These are phyloP conservation scores for Clostera curtula DNA, from an alignment of 2,888 invertebrate genomes.

Conservation along the genomic window DNA sequence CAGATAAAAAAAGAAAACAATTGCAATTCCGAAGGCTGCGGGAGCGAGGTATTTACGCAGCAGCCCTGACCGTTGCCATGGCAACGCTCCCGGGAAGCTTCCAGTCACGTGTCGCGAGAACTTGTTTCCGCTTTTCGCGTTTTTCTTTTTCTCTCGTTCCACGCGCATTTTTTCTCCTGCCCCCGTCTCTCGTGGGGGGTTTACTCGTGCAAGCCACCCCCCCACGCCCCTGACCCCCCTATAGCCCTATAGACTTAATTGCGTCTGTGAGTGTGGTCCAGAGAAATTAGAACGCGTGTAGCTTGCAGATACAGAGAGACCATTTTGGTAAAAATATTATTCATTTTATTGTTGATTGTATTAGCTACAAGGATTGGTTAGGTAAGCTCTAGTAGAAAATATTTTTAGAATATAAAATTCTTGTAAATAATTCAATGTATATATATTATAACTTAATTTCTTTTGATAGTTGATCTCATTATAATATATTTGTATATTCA, in stretches of 20 bases:
- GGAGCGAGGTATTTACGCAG: constrained; percentile 15
- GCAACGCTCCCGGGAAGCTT: constrained; percentile 66
- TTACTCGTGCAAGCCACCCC: constrained; percentile 26
- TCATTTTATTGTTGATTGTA: constrained; percentile 2
- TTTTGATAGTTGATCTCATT: too few relatives aligned
- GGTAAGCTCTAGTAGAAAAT: too few relatives aligned
- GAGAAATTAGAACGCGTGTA: constrained; percentile 68
- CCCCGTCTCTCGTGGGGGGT: constrained; percentile 26
- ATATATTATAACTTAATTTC: too few relatives aligned
- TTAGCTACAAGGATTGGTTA: too few relatives aligned
- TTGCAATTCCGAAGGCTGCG: constrained; percentile 11
- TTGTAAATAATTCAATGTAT: too few relatives aligned
- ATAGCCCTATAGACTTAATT: constrained; percentile 71
- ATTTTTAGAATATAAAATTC: too few relatives aligned
- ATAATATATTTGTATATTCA: too few relatives aligned
- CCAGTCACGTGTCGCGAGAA: constrained; percentile 72
- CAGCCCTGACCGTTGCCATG: constrained; percentile 51
- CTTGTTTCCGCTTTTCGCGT: constrained; percentile 66
- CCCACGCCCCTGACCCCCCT: too few relatives aligned
- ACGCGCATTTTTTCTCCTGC: constrained; percentile 57
- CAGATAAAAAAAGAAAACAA: constrained; percentile 9
- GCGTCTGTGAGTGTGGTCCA: constrained; percentile 75
- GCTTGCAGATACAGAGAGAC: constrained; percentile 35
- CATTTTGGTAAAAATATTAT: constrained; percentile 7
- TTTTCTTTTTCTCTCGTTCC: constrained; percentile 61